phyloP scores from a whole-genome alignment of 2,797 vertebrate genomes.

The Erethizon dorsatum region DNA sequence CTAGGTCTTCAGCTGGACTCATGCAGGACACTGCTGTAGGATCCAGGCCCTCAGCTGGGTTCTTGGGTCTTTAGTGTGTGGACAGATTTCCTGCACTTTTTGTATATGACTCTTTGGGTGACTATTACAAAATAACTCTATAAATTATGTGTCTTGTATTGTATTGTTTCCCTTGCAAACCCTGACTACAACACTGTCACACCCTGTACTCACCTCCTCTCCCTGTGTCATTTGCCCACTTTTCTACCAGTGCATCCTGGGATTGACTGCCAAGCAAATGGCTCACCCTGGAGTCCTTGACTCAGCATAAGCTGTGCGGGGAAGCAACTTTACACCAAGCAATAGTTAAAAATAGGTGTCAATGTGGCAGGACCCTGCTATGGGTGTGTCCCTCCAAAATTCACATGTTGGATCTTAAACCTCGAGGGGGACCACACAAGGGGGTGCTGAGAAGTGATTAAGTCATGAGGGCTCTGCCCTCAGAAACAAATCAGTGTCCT shows the following conservation, averaged over 20 bases:
- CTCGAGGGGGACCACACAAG: not conserved
- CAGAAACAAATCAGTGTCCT: not conserved
- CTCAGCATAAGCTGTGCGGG: not conserved
- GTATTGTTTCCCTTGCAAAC: too few species aligned
- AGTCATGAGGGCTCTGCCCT: not conserved
- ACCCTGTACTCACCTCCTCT: not conserved
- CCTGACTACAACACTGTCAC: too few species aligned
- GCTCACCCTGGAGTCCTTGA: not conserved
- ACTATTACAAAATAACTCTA: too few species aligned
- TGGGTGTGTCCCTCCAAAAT: not conserved
- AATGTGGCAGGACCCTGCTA: not conserved
- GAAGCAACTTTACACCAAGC: not conserved
- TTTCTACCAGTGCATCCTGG: not conserved
- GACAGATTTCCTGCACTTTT: too few species aligned
- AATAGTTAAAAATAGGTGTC: not conserved
- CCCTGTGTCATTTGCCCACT: not conserved
- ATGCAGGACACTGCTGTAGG: too few species aligned
- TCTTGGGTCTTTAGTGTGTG: too few species aligned
- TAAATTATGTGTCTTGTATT: too few species aligned
- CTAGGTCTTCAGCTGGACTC: too few species aligned
- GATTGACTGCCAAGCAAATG: not conserved
- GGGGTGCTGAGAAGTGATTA: not conserved
- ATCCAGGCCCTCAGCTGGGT: too few species aligned
- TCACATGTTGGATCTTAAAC: not conserved
- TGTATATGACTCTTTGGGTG: too few species aligned